Conservation (phyloP, 2,113 vertebrate species). For the Aptenodytes forsteri region DNA sequence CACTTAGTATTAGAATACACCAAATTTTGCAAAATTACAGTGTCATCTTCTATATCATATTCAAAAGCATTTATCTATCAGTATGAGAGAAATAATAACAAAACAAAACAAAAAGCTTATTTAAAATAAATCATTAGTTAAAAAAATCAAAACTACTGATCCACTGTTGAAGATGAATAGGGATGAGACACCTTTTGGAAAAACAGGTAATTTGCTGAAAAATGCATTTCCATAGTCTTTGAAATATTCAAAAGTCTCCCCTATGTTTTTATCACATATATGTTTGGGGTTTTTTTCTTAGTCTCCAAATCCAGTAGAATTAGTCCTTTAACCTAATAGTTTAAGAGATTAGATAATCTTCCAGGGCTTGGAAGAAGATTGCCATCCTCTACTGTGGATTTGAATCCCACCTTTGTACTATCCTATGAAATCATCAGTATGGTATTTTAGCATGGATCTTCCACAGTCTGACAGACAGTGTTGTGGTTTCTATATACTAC, state of each 20-base stretch:
- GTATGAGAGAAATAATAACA: not conserved
- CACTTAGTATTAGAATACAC: not conserved
- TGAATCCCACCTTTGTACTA: not conserved
- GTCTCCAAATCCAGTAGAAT: not conserved
- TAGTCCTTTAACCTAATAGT: not conserved
- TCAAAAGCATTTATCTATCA: not conserved
- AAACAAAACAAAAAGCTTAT: not conserved
- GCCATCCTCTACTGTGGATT: not conserved
- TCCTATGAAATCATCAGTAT: not conserved
- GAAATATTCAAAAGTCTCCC: not conserved
- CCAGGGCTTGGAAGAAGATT: not conserved
- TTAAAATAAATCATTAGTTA: not conserved
- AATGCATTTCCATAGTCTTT: not conserved
- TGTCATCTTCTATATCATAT: not conserved
- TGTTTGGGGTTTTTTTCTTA: not conserved
- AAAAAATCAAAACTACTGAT: not conserved
- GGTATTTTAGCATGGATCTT: not conserved
- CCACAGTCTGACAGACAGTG: not conserved
- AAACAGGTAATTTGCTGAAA: not conserved
- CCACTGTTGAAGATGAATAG: not conserved
- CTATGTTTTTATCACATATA: not conserved
- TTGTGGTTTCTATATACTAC: not conserved
- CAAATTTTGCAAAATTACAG: not conserved
- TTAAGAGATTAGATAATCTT: not conserved
- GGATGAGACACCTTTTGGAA: not conserved